These are phyloP conservation scores for Acanthurus leucopareius DNA, from an alignment of 2,797 vertebrate genomes.

Conservation along the genomic window DNA sequence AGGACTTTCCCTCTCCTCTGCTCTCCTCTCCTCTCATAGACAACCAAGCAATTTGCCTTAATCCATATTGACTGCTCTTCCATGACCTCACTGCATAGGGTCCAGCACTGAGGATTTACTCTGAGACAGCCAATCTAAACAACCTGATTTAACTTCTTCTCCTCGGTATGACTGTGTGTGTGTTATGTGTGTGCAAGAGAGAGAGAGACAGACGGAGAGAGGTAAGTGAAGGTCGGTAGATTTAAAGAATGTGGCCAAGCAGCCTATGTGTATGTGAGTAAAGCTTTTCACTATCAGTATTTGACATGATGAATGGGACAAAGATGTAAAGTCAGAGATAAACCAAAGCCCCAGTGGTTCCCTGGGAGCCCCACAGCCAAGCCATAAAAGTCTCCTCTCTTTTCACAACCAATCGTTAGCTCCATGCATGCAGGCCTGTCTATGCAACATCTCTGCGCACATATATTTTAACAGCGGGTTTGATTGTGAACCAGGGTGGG, in stretches of 20 bases:
- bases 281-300: slow-evolving; percentile 73
- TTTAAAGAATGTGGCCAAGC: slow-evolving; percentile 43
- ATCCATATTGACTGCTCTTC: slow-evolving; percentile 87
- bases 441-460: slow-evolving; percentile 35
- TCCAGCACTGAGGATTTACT: slow-evolving; percentile 82
- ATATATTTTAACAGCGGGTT: slow-evolving; percentile 66
- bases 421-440: slow-evolving; percentile 41
- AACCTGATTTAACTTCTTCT: slow-evolving; percentile 81
- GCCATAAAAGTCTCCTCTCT: slow-evolving; percentile 67
- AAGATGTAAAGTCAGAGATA: slow-evolving; percentile 79
- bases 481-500: slow-evolving; percentile 27
- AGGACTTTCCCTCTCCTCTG: slow-evolving; percentile 40
- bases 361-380: slow-evolving; percentile 50
- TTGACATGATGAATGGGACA: slow-evolving; percentile 79
- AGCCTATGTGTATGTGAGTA: slow-evolving; percentile 52
- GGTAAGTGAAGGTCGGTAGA: slow-evolving; percentile 44
- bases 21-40: slow-evolving; percentile 68
- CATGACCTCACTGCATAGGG: slow-evolving; percentile 84
- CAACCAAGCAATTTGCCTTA: slow-evolving; percentile 84
- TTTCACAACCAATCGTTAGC: slow-evolving; percentile 62
- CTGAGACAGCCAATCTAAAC: slow-evolving; percentile 86
- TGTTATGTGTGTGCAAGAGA: slow-evolving; percentile 21
- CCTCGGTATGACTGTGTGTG: slow-evolving; percentile 54
- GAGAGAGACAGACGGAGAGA: slow-evolving; percentile 28
- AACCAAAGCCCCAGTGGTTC: slow-evolving; percentile 70